Evolutionary conservation across 2,888 invertebrate species (phyloP), one percentile per base, ranked within the genome.

Genomic region (Chrysotoxum bicinctum): DNA sequence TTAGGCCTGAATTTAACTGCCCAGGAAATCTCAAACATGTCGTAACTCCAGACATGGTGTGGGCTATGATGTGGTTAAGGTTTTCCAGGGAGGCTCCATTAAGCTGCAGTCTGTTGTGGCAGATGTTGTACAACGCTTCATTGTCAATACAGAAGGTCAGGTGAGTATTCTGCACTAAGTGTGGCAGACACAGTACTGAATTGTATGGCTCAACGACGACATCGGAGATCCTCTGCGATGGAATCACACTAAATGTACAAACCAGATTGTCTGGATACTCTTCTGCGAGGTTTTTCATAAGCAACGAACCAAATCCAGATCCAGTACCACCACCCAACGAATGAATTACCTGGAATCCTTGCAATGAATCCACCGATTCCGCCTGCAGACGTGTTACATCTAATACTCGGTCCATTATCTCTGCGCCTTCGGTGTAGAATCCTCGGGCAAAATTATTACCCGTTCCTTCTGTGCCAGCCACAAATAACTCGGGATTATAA

Each of bases 21-120:
- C 97, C 98, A 0, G 97, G 97, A 93, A 97, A 98, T 9, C 97
- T 94, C 1, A 97, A 93, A 75, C 95, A 95, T 0, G 95, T 95
- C 0, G 96, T 96, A 8, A 96, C 94, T 0, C 96, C 96, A 0
- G 96, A 93, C 89, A 91, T 91, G 14, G 91, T 90, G 9, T 91
- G 80, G 0, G 90, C 90, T 2, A 91, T 90, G 26, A 91, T 89
- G 45, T 91, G 90, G 64, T 91, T 91, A 21, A 90, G 89, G 32
- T 91, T 90, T 75, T 89, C 89, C 26, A 90, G 88, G 14, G 89
- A 88, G 14, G 89, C 89, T 45, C 87, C 85, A n/a, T 85, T 83
- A 1, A 91, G 87, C 52, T 90, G 89, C 0, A 91, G 79, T 23
- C 89, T 89, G 0, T 89, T 88, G 19, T 88, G 88, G 76, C 91